Percentiles rank a stretch among this genome's conserved stretches.
phyloP scores from a whole-genome alignment of 2,113 vertebrate genomes.

The Pygoscelis adeliae region DNA sequence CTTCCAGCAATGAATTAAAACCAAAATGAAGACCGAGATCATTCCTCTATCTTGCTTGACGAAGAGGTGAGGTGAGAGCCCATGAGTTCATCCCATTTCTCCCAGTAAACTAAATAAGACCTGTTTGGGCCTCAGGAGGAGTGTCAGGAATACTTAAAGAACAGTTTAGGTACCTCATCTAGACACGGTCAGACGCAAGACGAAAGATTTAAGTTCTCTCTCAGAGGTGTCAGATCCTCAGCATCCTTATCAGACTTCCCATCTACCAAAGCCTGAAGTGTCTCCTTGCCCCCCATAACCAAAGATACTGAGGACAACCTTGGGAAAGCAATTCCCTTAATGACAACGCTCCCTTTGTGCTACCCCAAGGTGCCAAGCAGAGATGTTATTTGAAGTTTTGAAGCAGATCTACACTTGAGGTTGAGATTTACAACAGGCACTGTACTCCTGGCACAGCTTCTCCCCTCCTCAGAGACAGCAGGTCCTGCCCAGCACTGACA shows the following conservation, averaged over 20 bases:
- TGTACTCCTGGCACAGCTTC: background rate
- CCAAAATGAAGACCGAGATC: background rate
- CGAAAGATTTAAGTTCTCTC: background rate
- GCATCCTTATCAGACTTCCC: background rate
- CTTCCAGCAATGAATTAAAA: background rate
- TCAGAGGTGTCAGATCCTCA: background rate
- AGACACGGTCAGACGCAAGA: background rate
- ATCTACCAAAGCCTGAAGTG: background rate
- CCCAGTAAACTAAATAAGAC: background rate
- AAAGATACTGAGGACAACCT: background rate
- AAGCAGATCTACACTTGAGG: background rate
- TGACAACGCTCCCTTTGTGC: background rate
- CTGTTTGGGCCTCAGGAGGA: background rate
- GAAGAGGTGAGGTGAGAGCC: background rate
- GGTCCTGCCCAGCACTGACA: background rate
- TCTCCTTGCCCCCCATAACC: background rate
- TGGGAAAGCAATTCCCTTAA: background rate
- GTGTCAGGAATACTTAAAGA: background rate
- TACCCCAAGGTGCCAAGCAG: background rate
- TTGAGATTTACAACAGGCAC: background rate
- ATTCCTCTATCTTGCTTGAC: background rate
- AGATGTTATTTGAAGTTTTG: background rate
- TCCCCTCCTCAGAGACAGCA: background rate
- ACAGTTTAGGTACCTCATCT: background rate
- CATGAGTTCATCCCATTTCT: background rate